phyloP scores from a whole-genome alignment of 2,797 vertebrate species.

The Acanthurus tractus region DNA sequence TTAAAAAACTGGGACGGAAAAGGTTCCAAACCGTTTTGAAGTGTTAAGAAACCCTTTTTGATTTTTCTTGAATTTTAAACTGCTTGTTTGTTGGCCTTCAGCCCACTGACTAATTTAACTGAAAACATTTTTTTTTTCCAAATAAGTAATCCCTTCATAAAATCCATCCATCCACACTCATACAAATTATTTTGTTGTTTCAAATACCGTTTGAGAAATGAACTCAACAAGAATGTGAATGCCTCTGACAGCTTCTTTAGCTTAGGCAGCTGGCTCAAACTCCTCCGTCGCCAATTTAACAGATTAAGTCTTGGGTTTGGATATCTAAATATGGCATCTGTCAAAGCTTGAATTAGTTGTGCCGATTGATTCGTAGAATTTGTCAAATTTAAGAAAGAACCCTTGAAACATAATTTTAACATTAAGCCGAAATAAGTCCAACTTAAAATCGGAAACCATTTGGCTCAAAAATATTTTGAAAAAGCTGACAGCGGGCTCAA shows the following conservation, averaged over 20 bases:
- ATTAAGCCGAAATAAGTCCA: constrained; percentile 13
- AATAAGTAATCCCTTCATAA: no score
- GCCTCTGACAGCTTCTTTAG: constrained; percentile 7
- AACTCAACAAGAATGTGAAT: not conserved
- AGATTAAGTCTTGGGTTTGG: constrained; percentile 16
- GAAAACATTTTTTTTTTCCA: no score
- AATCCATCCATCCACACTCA: not conserved
- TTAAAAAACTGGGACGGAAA: not conserved
- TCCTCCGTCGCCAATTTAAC: constrained; percentile 8
- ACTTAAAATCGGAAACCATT: constrained; percentile 26
- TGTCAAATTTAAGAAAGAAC: constrained; percentile 30
- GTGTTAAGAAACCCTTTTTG: not conserved
- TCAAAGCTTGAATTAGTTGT: constrained; percentile 10
- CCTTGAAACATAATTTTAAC: constrained; percentile 20
- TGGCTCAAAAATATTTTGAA: constrained; percentile 16
- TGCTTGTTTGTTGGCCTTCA: not conserved
- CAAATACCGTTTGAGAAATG: not conserved
- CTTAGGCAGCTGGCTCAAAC: constrained; percentile 4
- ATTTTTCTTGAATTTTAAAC: not conserved
- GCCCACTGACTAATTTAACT: no score
- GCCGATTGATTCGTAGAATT: constrained; percentile 17
- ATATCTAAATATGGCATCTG: constrained; percentile 9
- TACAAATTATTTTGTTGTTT: not conserved
- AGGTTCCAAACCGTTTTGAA: not conserved
- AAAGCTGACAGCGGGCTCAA: constrained; percentile 2